Conservation (phyloP, 2,888 invertebrate genomes). For the Mimumesa dahlbomi region DNA sequence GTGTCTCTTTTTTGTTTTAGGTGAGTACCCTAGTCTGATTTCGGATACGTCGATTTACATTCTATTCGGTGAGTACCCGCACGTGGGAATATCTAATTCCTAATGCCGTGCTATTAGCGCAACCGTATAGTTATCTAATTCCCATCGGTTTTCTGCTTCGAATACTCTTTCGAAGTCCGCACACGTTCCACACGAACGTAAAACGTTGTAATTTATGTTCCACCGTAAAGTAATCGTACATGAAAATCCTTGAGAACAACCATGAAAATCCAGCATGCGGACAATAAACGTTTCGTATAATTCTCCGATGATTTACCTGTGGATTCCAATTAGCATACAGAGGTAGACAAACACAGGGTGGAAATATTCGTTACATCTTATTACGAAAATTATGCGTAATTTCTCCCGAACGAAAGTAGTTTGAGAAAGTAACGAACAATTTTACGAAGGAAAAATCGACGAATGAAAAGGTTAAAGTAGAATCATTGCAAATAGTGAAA, state of each 20-base stretch:
- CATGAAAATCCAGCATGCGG: too few species aligned
- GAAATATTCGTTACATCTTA: too few species aligned
- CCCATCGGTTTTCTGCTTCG: constrained; percentile 4
- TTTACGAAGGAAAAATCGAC: too few species aligned
- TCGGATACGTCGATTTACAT: constrained; percentile 27
- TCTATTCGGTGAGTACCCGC: constrained; percentile 29
- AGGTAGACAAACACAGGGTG: too few species aligned
- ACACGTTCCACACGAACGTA: neutral
- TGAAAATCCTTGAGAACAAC: neutral
- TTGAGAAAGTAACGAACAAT: too few species aligned
- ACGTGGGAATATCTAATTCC: constrained; percentile 15
- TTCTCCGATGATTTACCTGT: too few species aligned
- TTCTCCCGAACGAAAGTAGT: too few species aligned
- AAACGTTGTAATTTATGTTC: constrained; percentile 2
- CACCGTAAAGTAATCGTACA: constrained; percentile 15
- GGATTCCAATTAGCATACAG: too few species aligned
- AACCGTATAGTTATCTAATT: constrained; percentile 23
- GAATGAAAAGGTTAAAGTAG: too few species aligned
- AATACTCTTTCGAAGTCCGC: constrained; percentile 5
- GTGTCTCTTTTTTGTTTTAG: constrained; percentile 31
- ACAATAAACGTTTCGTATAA: too few species aligned
- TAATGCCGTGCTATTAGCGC: constrained; percentile 10
- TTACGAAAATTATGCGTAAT: too few species aligned
- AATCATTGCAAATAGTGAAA: too few species aligned
- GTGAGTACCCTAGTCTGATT: constrained; percentile 28